These are phyloP conservation scores for Tetramorium bicarinatum DNA, from an alignment of 2,888 invertebrate species.

Conservation along the genomic window DNA sequence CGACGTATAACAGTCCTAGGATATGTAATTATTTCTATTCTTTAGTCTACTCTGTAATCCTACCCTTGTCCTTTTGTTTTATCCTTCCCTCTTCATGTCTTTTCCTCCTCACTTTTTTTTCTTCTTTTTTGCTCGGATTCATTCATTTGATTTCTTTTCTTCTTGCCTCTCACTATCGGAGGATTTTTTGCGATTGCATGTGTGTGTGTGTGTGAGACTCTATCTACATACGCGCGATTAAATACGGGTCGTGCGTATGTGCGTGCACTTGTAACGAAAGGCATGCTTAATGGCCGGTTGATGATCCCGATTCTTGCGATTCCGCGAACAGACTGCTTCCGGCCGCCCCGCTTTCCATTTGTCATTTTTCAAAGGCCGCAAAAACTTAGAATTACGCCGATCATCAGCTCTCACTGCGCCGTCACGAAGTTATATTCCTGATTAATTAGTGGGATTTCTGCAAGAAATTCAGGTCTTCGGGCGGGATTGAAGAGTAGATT, in stretches of 20 bases:
- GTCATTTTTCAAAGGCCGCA: slow-evolving; percentile 36
- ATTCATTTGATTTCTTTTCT: slow-evolving; percentile 34
- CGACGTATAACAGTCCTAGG: slow-evolving; percentile 14
- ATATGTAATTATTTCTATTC: slow-evolving; percentile 43
- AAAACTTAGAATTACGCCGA: slow-evolving; percentile 44
- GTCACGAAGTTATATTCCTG: slow-evolving; percentile 35
- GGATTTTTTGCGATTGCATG: neutral
- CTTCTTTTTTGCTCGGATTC: neutral
- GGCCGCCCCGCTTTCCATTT: slow-evolving; percentile 25
- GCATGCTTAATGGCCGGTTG: slow-evolving; percentile 59
- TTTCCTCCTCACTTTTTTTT: neutral
- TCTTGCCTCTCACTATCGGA: slow-evolving; percentile 13
- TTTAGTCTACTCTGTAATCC: slow-evolving; percentile 9
- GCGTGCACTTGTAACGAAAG: slow-evolving; percentile 48
- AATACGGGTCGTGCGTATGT: slow-evolving; percentile 40
- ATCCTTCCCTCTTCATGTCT: neutral
- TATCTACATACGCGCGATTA: slow-evolving; percentile 49
- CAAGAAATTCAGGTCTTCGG: slow-evolving; percentile 18
- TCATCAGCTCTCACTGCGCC: slow-evolving; percentile 35
- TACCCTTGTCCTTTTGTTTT: slow-evolving; percentile 20
- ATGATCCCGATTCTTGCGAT: slow-evolving; percentile 71
- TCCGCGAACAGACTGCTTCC: slow-evolving; percentile 37
- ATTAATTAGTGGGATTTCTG: slow-evolving; percentile 41
- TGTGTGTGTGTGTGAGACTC: neutral
- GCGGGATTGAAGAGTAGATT: slow-evolving; percentile 32